Conservation (phyloP, 2,797 vertebrate genomes). For the Anisognathus igniventris region DNA sequence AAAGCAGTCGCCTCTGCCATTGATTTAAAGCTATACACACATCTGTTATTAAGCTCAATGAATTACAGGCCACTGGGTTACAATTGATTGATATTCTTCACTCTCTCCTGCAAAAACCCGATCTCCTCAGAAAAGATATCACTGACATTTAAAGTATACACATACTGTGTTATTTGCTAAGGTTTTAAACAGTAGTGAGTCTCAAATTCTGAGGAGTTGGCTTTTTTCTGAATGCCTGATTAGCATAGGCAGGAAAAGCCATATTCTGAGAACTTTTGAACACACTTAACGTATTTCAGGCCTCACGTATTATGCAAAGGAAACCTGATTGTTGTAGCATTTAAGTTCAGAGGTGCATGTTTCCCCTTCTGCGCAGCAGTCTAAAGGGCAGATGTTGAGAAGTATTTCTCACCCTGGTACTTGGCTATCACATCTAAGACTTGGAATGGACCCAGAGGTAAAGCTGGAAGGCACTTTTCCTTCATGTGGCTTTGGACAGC, state of each 20-base stretch:
- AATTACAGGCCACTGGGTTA: neutral
- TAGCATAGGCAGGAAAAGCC: neutral
- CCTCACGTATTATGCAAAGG: neutral
- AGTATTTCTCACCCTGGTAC: neutral
- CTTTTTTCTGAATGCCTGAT: neutral
- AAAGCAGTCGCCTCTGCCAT: neutral
- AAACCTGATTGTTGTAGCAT: neutral
- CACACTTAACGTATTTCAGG: neutral
- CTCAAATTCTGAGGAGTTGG: neutral
- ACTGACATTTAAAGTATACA: constrained; percentile 6
- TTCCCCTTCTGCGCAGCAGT: neutral
- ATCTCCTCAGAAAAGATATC: neutral
- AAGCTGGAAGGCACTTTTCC: neutral
- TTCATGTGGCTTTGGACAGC: neutral
- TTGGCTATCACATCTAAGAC: neutral
- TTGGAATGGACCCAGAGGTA: neutral
- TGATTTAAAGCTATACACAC: neutral
- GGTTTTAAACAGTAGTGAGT: neutral
- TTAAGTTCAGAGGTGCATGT: neutral
- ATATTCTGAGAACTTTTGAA: neutral
- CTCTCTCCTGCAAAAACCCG: neutral
- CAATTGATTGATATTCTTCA: neutral
- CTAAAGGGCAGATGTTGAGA: neutral
- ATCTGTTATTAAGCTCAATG: neutral
- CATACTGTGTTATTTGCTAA: constrained; percentile 21